Conservation (phyloP, 2,888 invertebrate genomes). For the Thalpophila matura region DNA sequence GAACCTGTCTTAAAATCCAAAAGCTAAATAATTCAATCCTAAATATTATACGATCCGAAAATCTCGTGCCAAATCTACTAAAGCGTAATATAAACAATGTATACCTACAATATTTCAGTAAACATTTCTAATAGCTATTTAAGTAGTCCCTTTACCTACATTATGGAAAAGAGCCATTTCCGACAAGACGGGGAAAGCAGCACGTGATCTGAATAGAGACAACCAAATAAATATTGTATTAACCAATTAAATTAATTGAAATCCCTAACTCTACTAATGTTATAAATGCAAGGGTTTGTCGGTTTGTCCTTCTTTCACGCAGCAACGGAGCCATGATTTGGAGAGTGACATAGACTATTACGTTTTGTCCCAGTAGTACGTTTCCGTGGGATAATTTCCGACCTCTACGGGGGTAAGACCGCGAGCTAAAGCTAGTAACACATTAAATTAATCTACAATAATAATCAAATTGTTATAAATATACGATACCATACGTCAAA, state of each 20-base stretch:
- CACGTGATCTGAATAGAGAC: conserved; percentile 64
- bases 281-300: too few species aligned
- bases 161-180: conserved; percentile 40
- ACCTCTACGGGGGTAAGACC: too few species aligned
- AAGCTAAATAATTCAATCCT: conserved; percentile 14
- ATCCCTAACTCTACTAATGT: too few species aligned
- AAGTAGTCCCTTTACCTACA: conserved; percentile 43
- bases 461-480: conserved; percentile 39
- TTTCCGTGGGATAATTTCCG: too few species aligned
- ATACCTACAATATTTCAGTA: conserved; percentile 32
- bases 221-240: conserved; percentile 41
- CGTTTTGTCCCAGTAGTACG: too few species aligned
- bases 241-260: conserved; percentile 64
- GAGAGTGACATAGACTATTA: too few species aligned
- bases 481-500: too few species aligned
- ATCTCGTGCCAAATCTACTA: neutral
- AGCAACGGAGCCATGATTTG: too few species aligned
- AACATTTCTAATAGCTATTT: conserved; percentile 28
- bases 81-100: conserved; percentile 31
- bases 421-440: too few species aligned
- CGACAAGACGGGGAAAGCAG: conserved; percentile 46
- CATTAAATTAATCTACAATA: conserved; percentile 51
- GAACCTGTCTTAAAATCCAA: too few species aligned
- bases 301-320: too few species aligned
- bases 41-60: conserved; percentile 25